Percentiles rank a stretch among this genome's conserved stretches.
phyloP scores from a whole-genome alignment of 2,797 vertebrate species.

The Poeciliopsis gracilis region DNA sequence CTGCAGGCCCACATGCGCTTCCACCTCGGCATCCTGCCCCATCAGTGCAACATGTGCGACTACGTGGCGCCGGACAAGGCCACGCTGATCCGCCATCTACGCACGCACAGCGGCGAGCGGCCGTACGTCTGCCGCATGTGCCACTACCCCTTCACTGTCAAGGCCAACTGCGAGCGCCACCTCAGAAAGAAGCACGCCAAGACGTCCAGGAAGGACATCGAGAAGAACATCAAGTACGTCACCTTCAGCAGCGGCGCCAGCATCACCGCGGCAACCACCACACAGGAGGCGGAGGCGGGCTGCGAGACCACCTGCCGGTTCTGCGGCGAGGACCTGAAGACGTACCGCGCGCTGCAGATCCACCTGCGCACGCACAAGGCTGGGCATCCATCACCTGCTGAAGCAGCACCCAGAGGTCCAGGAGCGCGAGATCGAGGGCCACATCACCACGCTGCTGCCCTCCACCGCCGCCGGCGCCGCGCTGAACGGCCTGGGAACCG shows the following conservation, averaged over 20 bases:
- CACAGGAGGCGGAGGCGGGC: slow-evolving; percentile 84
- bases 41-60: slow-evolving; percentile 97
- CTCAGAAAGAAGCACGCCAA: slow-evolving; percentile 97
- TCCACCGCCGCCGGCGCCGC: slow-evolving; percentile 29
- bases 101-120: slow-evolving; percentile 95
- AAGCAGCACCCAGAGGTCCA: slow-evolving; percentile 95
- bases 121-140: slow-evolving; percentile 97
- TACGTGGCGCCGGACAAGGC: slow-evolving; percentile 96
- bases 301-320: slow-evolving; percentile 88
- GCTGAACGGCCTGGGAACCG: slow-evolving; percentile 47
- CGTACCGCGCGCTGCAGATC: slow-evolving; percentile 91
- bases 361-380: slow-evolving; percentile 95
- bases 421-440: slow-evolving; percentile 91
- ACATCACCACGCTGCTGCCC: slow-evolving; percentile 82
- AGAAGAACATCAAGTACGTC: slow-evolving; percentile 96
- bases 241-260: slow-evolving; percentile 76
- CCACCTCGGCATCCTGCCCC: slow-evolving; percentile 92
- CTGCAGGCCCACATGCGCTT: slow-evolving; percentile 94
- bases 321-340: slow-evolving; percentile 91
- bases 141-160: slow-evolving; percentile 97
- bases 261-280: slow-evolving; percentile 52
- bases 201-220: slow-evolving; percentile 94
- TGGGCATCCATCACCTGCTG: slow-evolving; percentile 94
- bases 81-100: slow-evolving; percentile 93
- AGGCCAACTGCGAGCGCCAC: slow-evolving; percentile 98